Conservation (phyloP, 2,797 vertebrate genomes). For the Aselliscus stoliczkanus region DNA sequence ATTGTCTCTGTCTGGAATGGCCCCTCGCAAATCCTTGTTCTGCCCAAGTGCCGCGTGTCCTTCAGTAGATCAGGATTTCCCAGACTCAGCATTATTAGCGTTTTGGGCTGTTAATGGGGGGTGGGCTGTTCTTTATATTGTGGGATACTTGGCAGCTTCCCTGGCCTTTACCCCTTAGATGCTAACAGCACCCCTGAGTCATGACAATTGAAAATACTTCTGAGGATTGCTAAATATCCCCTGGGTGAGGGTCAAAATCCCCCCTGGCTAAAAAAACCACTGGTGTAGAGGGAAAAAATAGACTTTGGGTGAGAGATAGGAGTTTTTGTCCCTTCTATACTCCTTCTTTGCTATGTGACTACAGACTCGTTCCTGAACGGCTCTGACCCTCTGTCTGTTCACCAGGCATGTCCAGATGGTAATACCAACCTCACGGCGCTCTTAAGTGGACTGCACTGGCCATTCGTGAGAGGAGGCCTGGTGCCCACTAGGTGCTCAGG, state of each 20-base stretch:
- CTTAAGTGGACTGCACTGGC: too few species aligned
- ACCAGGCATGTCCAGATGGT: neutral
- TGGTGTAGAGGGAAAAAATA: neutral
- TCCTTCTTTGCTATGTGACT: neutral
- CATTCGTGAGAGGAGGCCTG: neutral
- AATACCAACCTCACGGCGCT: neutral
- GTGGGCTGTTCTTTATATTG: neutral
- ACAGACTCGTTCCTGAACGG: neutral
- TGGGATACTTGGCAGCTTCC: neutral
- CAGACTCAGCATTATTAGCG: neutral
- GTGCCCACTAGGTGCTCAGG: neutral
- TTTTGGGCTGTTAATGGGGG: neutral
- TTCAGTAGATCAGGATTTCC: neutral
- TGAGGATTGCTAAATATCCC: neutral
- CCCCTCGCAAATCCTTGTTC: neutral
- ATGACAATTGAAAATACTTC: neutral
- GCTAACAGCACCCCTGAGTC: neutral
- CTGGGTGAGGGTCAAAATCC: neutral
- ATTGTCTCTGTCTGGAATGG: neutral
- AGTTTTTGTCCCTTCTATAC: neutral
- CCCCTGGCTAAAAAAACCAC: neutral
- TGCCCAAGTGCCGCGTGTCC: too few species aligned
- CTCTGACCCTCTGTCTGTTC: neutral
- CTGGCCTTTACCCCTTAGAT: fast-evolving
- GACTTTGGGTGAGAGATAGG: neutral